Evolutionary conservation across 30 jellyfish, hydroid and myxozoan species (phyloP).

Genomic region (Nemopilema nomurai): DNA sequence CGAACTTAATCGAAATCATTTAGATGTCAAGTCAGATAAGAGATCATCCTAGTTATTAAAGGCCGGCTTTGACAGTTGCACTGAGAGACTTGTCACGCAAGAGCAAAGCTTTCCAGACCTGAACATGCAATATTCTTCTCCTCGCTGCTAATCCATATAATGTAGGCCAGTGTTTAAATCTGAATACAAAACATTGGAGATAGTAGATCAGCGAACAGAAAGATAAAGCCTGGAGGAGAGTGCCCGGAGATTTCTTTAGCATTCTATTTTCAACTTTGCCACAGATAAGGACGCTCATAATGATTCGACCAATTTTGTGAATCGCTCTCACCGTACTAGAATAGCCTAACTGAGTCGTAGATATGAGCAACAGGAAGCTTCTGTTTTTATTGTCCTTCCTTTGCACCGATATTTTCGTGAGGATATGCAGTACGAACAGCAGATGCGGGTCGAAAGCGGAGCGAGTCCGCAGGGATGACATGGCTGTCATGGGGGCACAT

Average conservation of each 20-base stretch:
- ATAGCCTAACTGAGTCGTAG: neutral
- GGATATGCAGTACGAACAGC: neutral
- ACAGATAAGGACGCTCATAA: neutral
- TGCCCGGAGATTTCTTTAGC: neutral
- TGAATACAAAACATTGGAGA: neutral
- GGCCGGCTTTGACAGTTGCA: neutral
- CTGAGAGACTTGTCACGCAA: neutral
- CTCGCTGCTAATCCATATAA: neutral
- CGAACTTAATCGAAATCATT: too few relatives aligned
- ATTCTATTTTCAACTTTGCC: neutral
- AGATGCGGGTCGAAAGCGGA: constrained; percentile 10
- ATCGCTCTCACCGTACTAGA: neutral
- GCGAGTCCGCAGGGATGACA: constrained; percentile 69
- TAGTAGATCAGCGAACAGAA: neutral
- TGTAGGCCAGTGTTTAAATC: neutral
- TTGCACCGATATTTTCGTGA: neutral
- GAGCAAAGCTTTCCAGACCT: neutral
- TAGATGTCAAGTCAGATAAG: too few relatives aligned
- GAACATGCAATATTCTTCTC: neutral
- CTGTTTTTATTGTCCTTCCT: neutral
- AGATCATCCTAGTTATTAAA: neutral
- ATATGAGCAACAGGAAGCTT: neutral
- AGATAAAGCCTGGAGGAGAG: neutral
- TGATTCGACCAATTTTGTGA: neutral
- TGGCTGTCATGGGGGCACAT: constrained; percentile 45